Base-by-base conservation (phyloP, 2,797 vertebrate species). In the Coracias cyanogaster region DNA sequence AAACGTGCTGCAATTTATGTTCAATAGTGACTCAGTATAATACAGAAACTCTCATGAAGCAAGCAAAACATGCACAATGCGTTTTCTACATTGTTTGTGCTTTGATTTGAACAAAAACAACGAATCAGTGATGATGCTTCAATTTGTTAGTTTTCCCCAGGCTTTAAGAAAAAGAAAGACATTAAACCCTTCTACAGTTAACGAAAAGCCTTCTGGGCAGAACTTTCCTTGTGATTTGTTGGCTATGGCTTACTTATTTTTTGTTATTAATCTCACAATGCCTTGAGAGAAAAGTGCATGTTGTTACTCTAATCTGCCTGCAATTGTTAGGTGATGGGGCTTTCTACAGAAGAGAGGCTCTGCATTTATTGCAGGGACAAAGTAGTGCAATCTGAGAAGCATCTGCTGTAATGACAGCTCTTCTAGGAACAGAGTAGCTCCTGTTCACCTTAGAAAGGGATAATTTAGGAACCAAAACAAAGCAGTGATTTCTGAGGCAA, bases 161-260 rank as follows among this genome's bases (percentile, higher is more conserved):
- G 79, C 78, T 87, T 95, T 64, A 57, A 49, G 92, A 52, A 86
- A 72, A 81, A 45, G 12, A 29, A 60, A 72, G 39, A 37, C 52
- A 80, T 90, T 54, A 93, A 91, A 55, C 49, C 20, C 58, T 72
- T 69, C 82, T 60, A 72, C 11, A 49, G 70, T 41, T 73, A 74
- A 92, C 76, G 41, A 89, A 93, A 92, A 92, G 41, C 91, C 89
- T 88, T 65, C 61, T 81, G 72, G 94, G 64, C 15, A 76, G 72
- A 94, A 60, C 26, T 81, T 81, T 37, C 43, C n/a, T 67, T 33
- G 64, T 37, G n/a, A 78, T 94, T 89, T 89, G 24, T 54, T 74
- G 37, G 24, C 24, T 89, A 3, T 28, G 29, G 8, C 18, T 92
- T 88, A 65, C 24, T 78, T 86, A 7, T 74, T 71, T 93, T 81